Percentiles rank a stretch among this genome's conserved stretches.
Evolutionary conservation across 2,797 vertebrate species (phyloP).

Genomic region (Acanthiza pusilla): DNA sequence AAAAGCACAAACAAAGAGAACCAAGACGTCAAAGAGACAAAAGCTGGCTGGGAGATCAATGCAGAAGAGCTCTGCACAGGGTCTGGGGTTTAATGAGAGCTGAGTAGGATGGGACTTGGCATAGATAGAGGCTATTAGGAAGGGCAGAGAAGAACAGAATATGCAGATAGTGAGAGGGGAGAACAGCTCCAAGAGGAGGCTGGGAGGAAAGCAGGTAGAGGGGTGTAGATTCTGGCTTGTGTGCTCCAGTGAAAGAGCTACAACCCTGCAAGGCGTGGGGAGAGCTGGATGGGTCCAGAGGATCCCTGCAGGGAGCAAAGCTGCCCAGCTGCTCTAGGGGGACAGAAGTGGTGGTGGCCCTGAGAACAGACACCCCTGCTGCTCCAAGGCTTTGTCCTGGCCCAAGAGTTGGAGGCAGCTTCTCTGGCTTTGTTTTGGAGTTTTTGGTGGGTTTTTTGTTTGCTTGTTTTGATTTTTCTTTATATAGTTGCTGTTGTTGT

Average conservation of each 20-base stretch:
- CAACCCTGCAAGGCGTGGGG: neutral
- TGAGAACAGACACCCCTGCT: neutral
- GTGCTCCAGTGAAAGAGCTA: neutral
- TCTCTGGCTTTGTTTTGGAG: neutral
- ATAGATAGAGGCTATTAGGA: neutral
- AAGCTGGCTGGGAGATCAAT: neutral
- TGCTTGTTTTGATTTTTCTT: neutral
- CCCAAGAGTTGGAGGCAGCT: neutral
- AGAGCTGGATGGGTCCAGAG: neutral
- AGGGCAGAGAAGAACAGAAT: neutral
- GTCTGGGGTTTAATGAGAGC: neutral
- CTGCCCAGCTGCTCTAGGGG: neutral
- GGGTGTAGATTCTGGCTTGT: neutral
- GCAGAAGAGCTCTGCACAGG: neutral
- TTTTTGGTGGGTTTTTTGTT: neutral
- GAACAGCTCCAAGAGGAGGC: neutral
- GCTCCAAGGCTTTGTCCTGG: neutral
- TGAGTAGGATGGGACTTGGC: neutral
- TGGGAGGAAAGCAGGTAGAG: neutral
- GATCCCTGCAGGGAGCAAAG: neutral
- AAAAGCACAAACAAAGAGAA: neutral
- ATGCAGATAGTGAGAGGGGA: neutral
- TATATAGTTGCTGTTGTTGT: neutral
- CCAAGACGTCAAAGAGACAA: neutral
- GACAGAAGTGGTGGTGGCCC: neutral